Evolutionary conservation across 2,888 invertebrate species (phyloP).

Genomic region (Lasioglossum calceatum): DNA sequence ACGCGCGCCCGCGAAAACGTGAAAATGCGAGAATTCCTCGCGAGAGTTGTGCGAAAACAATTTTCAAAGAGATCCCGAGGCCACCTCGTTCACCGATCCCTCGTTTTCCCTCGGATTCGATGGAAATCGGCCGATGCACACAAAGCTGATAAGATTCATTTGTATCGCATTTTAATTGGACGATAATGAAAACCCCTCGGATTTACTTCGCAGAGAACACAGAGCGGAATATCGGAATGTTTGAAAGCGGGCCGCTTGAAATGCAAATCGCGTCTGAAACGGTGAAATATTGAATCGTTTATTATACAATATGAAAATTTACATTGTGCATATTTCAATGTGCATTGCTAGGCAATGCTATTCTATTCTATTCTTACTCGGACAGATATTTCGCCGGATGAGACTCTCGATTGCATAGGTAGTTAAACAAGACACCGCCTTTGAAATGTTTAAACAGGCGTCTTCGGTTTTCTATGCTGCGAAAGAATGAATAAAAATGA

Average conservation of each 20-base stretch:
- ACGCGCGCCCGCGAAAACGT: background rate
- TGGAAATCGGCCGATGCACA: slow-evolving; percentile 2
- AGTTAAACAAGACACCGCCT: background rate
- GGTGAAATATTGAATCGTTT: slow-evolving; percentile 14
- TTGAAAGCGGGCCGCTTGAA: slow-evolving; percentile 1
- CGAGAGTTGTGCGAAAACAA: slow-evolving; percentile 16
- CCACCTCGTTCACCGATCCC: background rate
- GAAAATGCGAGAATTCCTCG: background rate
- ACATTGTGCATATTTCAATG: background rate
- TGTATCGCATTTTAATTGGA: slow-evolving; percentile 14
- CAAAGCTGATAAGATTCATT: background rate
- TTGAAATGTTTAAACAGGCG: background rate
- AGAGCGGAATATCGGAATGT: slow-evolving; percentile 3
- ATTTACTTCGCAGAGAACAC: background rate
- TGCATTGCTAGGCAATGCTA: background rate
- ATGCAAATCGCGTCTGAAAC: slow-evolving; percentile 6
- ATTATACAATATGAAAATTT: slow-evolving; percentile 29
- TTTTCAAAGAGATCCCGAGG: slow-evolving; percentile 20
- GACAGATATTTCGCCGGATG: background rate
- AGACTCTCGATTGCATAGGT: background rate
- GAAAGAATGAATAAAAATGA: background rate
- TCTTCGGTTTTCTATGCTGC: background rate
- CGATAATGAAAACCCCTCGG: slow-evolving; percentile 19
- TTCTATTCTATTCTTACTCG: slow-evolving; percentile 13
- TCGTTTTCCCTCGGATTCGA: background rate